Evolutionary conservation across 2,888 invertebrate genomes (phyloP), one percentile per base, ranked within the genome.

Genomic region (Drosophila kambysellisi): DNA sequence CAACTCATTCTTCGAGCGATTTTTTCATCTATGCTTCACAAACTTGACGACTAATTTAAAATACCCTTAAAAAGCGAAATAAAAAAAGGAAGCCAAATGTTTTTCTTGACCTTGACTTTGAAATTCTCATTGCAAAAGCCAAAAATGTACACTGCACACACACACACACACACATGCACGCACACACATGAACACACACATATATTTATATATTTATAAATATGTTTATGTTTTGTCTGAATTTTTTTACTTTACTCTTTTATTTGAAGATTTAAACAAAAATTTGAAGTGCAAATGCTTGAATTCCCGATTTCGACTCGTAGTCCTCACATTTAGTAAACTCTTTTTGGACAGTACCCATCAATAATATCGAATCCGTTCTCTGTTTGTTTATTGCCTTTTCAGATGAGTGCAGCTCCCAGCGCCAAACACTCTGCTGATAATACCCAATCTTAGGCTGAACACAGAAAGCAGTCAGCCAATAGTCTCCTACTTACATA

Each of bases 41-140:
- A 20, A 43, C 20, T 4, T 15, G 46, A 15, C 20, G 20, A 15
- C 20, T 15, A 25, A 46, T 15, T 8, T 8, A 8, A 15, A 46
- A 15, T 25, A 25, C 20, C 4, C 25, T 8, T 4, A 0, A 8
- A 7, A 15, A 46, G 25, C 4, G 8, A 65, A 71, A 76, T 61
- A 41, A 66, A 78, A 85, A 85, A 81, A 80, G 59, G 76, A 82
- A 82, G 46, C 70, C 70, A 86, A 90, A 90, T 86, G 82, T 81
- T 87, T 82, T 73, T 61, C 62, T 86, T 91, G 90, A 89, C 91
- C 91, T 91, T 91, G 91, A 91, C 91, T 91, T 88, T 89, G 88
- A 91, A 91, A 89, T 84, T 82, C 88, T 84, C 72, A 88, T 89
- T 85, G 85, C 89, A 82, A 64, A 75, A 75, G 37, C 29, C 59